Conservation (phyloP, 2,113 vertebrate species). For the Thryonomys swinderianus region DNA sequence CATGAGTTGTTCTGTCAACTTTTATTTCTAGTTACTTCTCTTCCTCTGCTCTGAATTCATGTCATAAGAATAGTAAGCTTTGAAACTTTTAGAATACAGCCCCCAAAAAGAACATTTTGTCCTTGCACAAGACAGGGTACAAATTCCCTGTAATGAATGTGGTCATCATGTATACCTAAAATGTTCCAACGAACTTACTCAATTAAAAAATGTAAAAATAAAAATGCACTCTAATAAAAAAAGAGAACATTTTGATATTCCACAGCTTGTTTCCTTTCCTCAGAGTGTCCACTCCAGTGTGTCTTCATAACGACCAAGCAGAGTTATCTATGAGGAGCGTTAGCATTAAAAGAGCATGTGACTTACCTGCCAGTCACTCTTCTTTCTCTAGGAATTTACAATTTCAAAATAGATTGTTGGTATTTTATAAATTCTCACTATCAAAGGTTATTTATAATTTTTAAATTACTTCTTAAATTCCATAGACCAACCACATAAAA, state of each 20-base stretch:
- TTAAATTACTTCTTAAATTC: not conserved
- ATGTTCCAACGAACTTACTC: no score
- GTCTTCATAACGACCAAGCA: not conserved
- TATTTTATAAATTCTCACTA: not conserved
- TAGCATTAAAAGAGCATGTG: not conserved
- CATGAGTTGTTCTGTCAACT: not conserved
- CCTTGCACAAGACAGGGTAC: no score
- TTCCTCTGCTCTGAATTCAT: not conserved
- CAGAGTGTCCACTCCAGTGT: not conserved
- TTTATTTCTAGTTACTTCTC: not conserved
- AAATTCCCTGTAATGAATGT: no score
- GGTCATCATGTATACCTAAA: no score
- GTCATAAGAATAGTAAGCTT: not conserved
- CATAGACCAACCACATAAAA: not conserved
- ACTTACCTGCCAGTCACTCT: not conserved
- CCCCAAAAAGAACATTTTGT: not conserved
- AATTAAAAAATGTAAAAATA: no score
- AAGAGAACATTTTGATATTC: not conserved
- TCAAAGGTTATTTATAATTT: not conserved
- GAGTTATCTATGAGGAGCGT: not conserved
- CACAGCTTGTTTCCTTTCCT: not conserved
- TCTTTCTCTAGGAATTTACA: not conserved
- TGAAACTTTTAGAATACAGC: not conserved
- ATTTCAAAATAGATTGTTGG: not conserved
- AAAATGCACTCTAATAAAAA: not conserved